Evolutionary conservation across 2,113 vertebrate genomes (phyloP).

Genomic region (Mustelus asterias): DNA sequence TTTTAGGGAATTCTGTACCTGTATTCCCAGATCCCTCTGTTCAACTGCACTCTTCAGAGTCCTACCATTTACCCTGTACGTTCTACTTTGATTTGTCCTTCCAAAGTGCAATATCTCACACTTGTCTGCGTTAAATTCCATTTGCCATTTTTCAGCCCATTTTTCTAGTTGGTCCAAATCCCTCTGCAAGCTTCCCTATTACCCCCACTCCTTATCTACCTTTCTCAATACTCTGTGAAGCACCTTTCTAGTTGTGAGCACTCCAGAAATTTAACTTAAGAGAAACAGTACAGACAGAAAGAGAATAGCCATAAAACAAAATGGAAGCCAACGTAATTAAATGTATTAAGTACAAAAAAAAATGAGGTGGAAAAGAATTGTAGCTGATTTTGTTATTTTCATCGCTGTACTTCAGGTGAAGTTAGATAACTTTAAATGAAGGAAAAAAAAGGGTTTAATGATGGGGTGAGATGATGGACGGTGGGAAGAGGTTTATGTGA

Average conservation of each 20-base stretch:
- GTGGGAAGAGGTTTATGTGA: not conserved
- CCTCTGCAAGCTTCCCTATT: too few species aligned
- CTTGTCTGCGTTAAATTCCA: too few species aligned
- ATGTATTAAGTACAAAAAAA: not conserved
- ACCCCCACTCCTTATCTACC: not conserved
- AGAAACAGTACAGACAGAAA: not conserved
- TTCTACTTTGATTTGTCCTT: too few species aligned
- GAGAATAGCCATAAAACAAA: not conserved
- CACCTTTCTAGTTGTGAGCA: not conserved
- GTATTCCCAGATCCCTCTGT: too few species aligned
- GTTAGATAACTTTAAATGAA: not conserved
- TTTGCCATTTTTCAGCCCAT: too few species aligned
- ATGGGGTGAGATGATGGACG: not conserved
- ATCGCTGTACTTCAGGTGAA: not conserved
- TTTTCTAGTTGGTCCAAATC: too few species aligned
- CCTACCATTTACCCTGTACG: too few species aligned
- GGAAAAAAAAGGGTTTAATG: too few species aligned
- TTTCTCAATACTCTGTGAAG: not conserved
- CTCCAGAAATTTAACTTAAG: not conserved
- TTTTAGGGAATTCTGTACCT: too few species aligned
- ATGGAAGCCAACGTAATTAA: not conserved
- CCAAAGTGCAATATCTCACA: too few species aligned
- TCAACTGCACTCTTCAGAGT: too few species aligned
- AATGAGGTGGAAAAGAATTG: not conserved
- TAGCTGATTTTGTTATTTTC: not conserved